Conservation (phyloP, 64 coral and sea anemone species). For the Stylophora pistillata region DNA sequence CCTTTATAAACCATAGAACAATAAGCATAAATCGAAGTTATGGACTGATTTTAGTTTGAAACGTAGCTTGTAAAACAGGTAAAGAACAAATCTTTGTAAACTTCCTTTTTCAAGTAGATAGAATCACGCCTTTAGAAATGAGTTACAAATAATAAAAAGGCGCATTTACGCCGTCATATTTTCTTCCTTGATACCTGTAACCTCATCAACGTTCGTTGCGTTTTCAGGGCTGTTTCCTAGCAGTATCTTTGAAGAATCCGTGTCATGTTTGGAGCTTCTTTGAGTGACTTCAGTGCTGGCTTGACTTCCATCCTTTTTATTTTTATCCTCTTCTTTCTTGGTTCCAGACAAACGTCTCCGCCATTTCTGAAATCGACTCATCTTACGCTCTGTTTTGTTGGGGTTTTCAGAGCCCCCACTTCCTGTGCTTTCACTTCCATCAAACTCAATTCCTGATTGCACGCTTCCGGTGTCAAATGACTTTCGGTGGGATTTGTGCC, state of each 20-base stretch:
- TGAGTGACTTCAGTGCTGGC: not conserved
- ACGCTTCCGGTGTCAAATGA: too few species aligned
- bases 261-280: not conserved
- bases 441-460: not conserved
- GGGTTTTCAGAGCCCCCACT: not conserved
- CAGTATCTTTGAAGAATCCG: not conserved
- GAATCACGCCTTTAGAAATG: too few species aligned
- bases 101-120: too few species aligned
- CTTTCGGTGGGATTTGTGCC: too few species aligned
- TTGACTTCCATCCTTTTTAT: not conserved
- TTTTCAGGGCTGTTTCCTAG: slow-evolving; percentile 12
- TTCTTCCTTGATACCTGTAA: too few species aligned
- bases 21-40: too few species aligned
- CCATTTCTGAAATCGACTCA: not conserved
- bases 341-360: not conserved
- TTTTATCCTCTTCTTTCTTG: not conserved
- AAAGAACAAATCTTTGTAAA: too few species aligned
- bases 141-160: too few species aligned
- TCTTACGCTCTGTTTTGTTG: not conserved
- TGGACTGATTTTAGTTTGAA: too few species aligned
- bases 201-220: not conserved
- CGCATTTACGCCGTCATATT: too few species aligned
- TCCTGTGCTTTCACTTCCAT: not conserved
- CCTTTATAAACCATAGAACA: too few species aligned
- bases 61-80: too few species aligned